These are phyloP conservation scores for Echinometra lucunter DNA, from an alignment of 53 echinoderm and acorn worm genomes.

Conservation along the genomic window DNA sequence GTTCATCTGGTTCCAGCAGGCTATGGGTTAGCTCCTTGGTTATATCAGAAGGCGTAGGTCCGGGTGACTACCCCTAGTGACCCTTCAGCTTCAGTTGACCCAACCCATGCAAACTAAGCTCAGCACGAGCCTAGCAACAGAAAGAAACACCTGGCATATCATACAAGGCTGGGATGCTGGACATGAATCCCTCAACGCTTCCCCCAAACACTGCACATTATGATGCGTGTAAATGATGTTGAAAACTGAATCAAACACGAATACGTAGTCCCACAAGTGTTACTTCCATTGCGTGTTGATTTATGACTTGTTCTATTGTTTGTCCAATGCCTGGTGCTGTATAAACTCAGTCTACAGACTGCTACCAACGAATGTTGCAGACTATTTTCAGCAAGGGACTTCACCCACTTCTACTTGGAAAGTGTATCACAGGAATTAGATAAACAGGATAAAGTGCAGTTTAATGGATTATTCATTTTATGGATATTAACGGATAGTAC, in stretches of 20 bases:
- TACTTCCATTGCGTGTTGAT: background rate
- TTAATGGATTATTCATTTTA: too few species aligned
- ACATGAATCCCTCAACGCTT: background rate
- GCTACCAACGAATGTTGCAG: background rate
- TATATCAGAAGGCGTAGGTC: too few species aligned
- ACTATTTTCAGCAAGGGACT: constrained; percentile 19
- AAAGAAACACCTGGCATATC: background rate
- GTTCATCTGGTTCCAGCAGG: too few species aligned
- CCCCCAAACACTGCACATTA: background rate
- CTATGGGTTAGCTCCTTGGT: too few species aligned
- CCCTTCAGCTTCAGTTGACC: background rate
- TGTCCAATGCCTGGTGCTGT: background rate
- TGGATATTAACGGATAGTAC: too few species aligned
- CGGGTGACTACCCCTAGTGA: background rate
- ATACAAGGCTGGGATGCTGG: background rate
- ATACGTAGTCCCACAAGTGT: background rate
- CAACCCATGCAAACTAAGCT: background rate
- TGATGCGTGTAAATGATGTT: background rate
- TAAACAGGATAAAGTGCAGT: background rate
- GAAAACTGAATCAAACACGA: background rate
- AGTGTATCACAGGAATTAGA: background rate
- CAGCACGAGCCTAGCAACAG: background rate
- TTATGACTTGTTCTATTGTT: background rate
- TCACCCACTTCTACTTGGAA: background rate
- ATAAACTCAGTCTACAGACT: background rate